These are phyloP conservation scores for Gymnarchus niloticus DNA, from an alignment of 2,113 vertebrate species.

Conservation along the genomic window DNA sequence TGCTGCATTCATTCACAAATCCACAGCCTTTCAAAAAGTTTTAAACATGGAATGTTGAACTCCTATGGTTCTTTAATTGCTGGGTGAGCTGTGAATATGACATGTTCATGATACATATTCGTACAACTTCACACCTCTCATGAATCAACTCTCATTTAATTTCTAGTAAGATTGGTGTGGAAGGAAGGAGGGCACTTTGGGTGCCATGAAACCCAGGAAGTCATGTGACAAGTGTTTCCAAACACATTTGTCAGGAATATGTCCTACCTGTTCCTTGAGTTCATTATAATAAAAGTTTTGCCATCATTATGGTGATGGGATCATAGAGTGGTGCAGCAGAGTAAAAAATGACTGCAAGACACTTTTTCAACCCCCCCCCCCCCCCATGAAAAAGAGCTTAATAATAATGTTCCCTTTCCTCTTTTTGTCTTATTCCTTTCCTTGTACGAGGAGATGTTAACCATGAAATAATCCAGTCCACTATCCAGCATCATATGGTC, in stretches of 20 bases:
- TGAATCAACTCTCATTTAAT: background rate
- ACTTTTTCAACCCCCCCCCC: background rate
- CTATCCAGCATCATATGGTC: background rate
- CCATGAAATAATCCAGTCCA: no score
- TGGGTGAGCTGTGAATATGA: background rate
- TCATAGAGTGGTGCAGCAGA: background rate
- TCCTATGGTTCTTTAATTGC: background rate
- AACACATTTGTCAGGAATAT: background rate
- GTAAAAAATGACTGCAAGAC: background rate
- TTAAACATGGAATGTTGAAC: background rate
- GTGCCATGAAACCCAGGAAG: background rate
- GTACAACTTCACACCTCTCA: background rate
- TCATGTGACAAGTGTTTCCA: constrained; percentile 4
- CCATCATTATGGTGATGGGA: background rate
- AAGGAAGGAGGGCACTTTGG: background rate
- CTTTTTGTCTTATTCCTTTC: background rate
- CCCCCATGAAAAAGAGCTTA: background rate
- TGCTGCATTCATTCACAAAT: background rate
- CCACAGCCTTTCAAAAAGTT: background rate
- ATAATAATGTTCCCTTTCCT: background rate
- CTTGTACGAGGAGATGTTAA: background rate
- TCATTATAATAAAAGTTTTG: background rate
- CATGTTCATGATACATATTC: background rate
- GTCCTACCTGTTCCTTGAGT: background rate
- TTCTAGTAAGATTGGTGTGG: background rate